Evolutionary conservation across 2,888 invertebrate genomes (phyloP).

Genomic region (Keiferia lycopersicella): DNA sequence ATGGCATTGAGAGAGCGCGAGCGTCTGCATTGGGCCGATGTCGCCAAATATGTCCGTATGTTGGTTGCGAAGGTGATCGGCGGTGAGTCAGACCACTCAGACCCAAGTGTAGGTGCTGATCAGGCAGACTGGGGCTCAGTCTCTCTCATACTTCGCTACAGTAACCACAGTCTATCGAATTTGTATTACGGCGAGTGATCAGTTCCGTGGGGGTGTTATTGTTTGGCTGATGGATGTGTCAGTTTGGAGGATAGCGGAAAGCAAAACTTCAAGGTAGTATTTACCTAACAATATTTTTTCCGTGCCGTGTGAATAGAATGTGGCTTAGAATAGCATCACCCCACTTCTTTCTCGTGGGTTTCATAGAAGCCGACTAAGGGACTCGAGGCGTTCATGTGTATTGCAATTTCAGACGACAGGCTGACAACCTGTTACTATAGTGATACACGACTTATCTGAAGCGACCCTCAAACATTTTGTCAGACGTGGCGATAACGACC

Average conservation of each 20-base stretch:
- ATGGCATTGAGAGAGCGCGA: slow-evolving; percentile 25
- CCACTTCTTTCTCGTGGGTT: too few relatives aligned
- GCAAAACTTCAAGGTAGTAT: slow-evolving; percentile 13
- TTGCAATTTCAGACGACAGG: too few relatives aligned
- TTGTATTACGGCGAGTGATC: slow-evolving; percentile 5
- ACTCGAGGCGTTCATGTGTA: too few relatives aligned
- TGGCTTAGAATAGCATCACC: too few relatives aligned
- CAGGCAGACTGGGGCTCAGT: slow-evolving; percentile 52
- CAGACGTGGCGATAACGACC: too few relatives aligned
- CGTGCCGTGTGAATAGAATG: background rate
- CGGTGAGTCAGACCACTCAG: slow-evolving; percentile 68
- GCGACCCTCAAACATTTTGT: too few relatives aligned
- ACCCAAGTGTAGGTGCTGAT: slow-evolving; percentile 57
- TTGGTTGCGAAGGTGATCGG: slow-evolving; percentile 68
- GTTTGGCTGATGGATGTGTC: slow-evolving; percentile 34
- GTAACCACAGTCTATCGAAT: slow-evolving; percentile 9
- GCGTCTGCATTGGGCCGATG: slow-evolving; percentile 62
- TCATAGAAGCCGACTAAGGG: too few relatives aligned
- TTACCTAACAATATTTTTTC: background rate
- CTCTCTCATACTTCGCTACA: slow-evolving; percentile 53
- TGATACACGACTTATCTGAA: too few relatives aligned
- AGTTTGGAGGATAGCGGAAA: slow-evolving; percentile 39
- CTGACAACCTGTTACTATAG: too few relatives aligned
- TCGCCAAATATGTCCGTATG: slow-evolving; percentile 78
- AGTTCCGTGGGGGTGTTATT: slow-evolving; percentile 20